A percentile compares a stretch with the other conserved stretches of the same genome.
Conservation (phyloP, 2,797 vertebrate genomes). For the Steatocranus sp. region DNA sequence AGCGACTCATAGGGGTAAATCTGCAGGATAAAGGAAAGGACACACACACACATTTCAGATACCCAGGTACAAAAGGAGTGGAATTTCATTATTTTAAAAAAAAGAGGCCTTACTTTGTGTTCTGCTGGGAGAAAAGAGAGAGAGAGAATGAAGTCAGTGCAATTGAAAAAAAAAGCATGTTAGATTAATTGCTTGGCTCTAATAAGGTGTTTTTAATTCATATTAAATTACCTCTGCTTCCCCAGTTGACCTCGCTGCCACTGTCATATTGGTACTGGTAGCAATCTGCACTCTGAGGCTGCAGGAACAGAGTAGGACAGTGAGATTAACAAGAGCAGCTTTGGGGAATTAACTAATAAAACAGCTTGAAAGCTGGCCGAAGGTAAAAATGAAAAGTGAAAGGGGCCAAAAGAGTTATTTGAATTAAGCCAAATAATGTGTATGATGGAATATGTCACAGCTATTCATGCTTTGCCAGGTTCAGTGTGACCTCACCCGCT, state of each 20-base stretch:
- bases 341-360: neutral
- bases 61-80: neutral
- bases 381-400: neutral
- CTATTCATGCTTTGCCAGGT: neutral
- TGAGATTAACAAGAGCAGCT: neutral
- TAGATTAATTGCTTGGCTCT: constrained; percentile 2
- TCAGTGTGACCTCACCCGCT: constrained; percentile 79
- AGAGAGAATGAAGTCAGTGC: constrained; percentile 11
- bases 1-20: constrained; percentile 94
- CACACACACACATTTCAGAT: neutral
- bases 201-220: constrained; percentile 1
- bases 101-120: constrained; percentile 85
- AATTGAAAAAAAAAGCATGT: neutral
- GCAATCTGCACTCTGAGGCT: constrained; percentile 92
- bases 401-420: neutral
- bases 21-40: constrained; percentile 55
- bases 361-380: neutral
- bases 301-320: neutral
- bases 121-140: constrained; percentile 72
- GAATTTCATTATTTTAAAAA: neutral
- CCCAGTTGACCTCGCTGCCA: constrained; percentile 89
- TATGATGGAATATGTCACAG: neutral
- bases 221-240: constrained; percentile 82
- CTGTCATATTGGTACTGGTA: constrained; percentile 89
- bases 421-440: neutral